These are phyloP conservation scores for Myotis lucifugus DNA, from an alignment of 2,113 vertebrate genomes.

Conservation along the genomic window DNA sequence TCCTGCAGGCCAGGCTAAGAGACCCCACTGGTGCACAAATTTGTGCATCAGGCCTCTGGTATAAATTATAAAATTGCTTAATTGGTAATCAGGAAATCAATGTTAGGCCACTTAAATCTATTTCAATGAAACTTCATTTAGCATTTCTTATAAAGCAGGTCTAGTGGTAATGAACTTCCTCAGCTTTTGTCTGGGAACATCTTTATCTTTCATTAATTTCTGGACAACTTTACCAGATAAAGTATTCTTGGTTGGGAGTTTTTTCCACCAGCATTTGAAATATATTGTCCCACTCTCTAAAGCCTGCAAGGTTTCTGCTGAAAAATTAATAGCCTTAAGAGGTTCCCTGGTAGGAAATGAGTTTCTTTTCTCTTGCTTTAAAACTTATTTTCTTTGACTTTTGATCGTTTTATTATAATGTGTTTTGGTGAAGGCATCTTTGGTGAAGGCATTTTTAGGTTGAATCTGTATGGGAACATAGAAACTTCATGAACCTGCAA, in stretches of 20 bases:
- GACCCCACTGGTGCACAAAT: too few relatives aligned
- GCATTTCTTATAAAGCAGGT: background rate
- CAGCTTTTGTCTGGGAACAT: background rate
- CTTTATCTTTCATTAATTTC: background rate
- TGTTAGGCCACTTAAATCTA: background rate
- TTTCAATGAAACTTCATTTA: background rate
- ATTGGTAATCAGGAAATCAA: background rate
- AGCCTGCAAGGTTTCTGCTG: background rate
- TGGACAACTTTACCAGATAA: background rate
- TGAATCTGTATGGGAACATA: background rate
- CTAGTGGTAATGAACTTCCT: background rate
- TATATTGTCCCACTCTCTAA: background rate
- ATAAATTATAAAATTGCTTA: background rate
- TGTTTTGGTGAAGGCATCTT: background rate
- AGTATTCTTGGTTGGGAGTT: background rate
- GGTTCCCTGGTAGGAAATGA: background rate
- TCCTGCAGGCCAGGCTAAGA: too few relatives aligned
- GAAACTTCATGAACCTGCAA: background rate
- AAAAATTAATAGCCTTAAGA: background rate
- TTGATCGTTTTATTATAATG: background rate
- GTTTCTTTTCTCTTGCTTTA: background rate
- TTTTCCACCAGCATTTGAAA: background rate
- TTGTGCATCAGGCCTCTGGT: too few relatives aligned
- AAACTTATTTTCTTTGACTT: background rate
- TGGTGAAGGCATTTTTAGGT: background rate